A percentile compares a stretch with the other conserved stretches of the same genome.
phyloP scores from a whole-genome alignment of 30 jellyfish, hydroid and myxozoan genomes.

The Hydractinia symbiolongicarpus region DNA sequence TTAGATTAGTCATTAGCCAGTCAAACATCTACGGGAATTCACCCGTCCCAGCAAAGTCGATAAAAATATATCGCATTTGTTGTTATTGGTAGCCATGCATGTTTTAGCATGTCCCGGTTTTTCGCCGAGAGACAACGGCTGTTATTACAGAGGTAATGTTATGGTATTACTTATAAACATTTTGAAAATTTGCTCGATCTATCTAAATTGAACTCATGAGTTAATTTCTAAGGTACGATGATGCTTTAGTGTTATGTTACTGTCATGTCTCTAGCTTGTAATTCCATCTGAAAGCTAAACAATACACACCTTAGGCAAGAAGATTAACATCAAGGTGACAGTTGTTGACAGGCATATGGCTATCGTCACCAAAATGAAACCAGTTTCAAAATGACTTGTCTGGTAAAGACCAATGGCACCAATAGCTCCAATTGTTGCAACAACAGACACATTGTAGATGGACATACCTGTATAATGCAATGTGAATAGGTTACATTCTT shows the following conservation, averaged over 20 bases:
- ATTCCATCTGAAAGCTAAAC: neutral
- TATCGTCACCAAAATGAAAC: slow-evolving; percentile 49
- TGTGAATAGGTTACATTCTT: neutral
- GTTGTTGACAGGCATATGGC: slow-evolving; percentile 63
- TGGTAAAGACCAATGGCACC: slow-evolving; percentile 52
- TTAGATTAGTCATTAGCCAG: neutral
- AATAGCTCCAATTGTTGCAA: slow-evolving; percentile 63
- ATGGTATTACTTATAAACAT: neutral
- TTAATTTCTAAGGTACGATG: no score
- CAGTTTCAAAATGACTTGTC: slow-evolving; percentile 35
- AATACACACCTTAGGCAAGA: slow-evolving; percentile 69
- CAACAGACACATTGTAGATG: slow-evolving; percentile 73
- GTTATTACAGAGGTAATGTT: neutral
- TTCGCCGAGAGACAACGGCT: neutral
- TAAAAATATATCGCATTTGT: no score
- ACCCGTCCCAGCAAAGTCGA: neutral
- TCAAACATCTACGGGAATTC: neutral
- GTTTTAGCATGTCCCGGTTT: neutral
- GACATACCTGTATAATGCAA: slow-evolving; percentile 69
- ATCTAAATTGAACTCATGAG: no score
- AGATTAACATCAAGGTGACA: slow-evolving; percentile 66
- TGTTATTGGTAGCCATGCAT: no score
- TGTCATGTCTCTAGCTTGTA: no score
- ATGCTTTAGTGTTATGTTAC: no score
- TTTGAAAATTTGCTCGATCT: neutral